Conservation (phyloP, 2,888 invertebrate genomes). For the Eristalis pertinax region DNA sequence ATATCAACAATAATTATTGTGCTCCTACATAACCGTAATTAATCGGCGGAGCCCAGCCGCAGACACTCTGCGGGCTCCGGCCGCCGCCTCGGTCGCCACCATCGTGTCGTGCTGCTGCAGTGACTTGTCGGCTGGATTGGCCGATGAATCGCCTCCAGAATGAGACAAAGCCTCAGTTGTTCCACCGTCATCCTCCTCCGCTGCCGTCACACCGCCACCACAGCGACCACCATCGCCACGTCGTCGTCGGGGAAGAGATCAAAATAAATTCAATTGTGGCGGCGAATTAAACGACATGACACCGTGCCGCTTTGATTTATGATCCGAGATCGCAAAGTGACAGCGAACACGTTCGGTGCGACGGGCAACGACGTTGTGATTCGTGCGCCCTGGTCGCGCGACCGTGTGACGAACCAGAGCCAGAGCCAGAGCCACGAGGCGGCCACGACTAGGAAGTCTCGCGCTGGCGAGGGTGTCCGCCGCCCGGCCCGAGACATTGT, state of each 20-base stretch:
- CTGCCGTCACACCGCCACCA: background rate
- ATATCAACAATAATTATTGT: constrained; percentile 72
- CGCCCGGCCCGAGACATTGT: constrained; percentile 61
- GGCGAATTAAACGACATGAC: constrained; percentile 72
- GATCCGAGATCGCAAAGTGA: constrained; percentile 67
- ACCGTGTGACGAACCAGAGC: constrained; percentile 56
- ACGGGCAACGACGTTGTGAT: too few species aligned
- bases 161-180: constrained; percentile 32
- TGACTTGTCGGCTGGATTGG: background rate
- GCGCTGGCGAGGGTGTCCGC: constrained; percentile 59
- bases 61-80: constrained; percentile 16
- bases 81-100: background rate
- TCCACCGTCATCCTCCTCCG: background rate
- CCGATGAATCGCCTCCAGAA: constrained; percentile 4
- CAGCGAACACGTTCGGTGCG: constrained; percentile 66
- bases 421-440: background rate
- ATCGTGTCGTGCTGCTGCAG: background rate
- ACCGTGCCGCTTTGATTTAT: constrained; percentile 72
- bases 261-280: constrained; percentile 72
- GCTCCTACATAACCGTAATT: constrained; percentile 71
- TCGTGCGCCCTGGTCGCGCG: constrained; percentile 41
- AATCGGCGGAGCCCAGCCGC: constrained; percentile 45
- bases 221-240: background rate
- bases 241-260: constrained; percentile 44
- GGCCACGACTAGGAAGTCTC: constrained; percentile 49